Base-by-base conservation (phyloP, 2,888 invertebrate genomes). In the Troides aeacus region DNA sequence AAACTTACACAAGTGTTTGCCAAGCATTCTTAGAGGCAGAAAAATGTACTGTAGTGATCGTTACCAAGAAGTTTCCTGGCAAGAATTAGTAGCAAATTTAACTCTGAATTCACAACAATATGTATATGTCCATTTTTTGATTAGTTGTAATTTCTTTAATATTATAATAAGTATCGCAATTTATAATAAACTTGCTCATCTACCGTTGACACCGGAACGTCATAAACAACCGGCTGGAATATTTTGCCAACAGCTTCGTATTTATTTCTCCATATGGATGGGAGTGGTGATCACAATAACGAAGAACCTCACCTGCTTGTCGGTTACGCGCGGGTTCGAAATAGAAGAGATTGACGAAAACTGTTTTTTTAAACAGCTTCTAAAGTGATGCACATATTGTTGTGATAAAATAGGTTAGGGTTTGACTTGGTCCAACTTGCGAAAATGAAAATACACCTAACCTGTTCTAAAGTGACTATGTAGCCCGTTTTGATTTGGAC, bases 281-380 rank as follows among this genome's bases (percentile, higher is more conserved):
- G 88, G 87, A 87, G 88, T 89, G 88, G 89, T 87, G 86, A 83
- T 81, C 82, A 85, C 85, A 86, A 85, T 87, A 86, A 87, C 83
- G 81, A 87, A 84, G 81, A 83, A 84, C 83, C 84, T 89, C 91
- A 90, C 90, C 90, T 91, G 90, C 88, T 84, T 84, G 84, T 84
- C 78, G 78, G 79, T 78, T 77, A 75, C 73, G 30, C 72, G 72
- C 39, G 73, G 74, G 79, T 68, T 3, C 72, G 84, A 81, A 76
- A 53, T 36, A 76, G 18, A 72, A 69, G 66, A 69, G 67, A 42
- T 39, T 39, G 42, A 70, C 72, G 72, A 50, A 24, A 1, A 23
- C 10, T 50, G 50, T 46, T 15, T 10, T 50, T 50, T 18, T 50
- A 18, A 18, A 18, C 4, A 18, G 6, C 30, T n/a, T 53, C 18